Evolutionary conservation across 2,888 invertebrate genomes (phyloP), one percentile per base, ranked within the genome.

Genomic region (Drosophila paucipuncta): DNA sequence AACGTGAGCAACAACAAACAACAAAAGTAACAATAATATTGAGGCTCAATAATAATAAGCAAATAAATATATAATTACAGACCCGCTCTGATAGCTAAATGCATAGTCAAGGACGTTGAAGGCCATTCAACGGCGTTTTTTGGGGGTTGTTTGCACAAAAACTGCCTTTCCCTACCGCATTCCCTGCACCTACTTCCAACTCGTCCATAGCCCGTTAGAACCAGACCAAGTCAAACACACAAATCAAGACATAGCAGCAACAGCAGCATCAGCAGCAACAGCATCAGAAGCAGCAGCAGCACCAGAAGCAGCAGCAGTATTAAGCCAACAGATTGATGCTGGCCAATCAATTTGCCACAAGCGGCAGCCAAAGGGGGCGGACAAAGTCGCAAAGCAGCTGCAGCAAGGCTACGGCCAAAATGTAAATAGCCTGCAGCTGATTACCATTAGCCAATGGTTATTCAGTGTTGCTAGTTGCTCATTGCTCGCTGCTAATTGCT

Each of bases 361-460:
- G 54, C 63, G 59, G 52, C 68, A 54, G 66, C 43, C 49, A 76
- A 74, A 76, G 62, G 59, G 68, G 70, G 53, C 52, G 41, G 53
- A 41, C 39, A 60, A 41, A 58, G 43, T 43, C 37, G 63, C 35
- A 47, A 47, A 47, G 64, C 63, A 41, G 50, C 49, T 67, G 68
- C 71, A 80, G 76, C 89, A 85, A 89, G 85, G 85, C 81, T 88
- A 68, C 43, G 57, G 80, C 73, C 69, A 67, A 86, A 86, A 85
- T 86, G 85, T 86, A 89, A 86, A 86, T 71, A 87, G 79, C 89
- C 83, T 82, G 79, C 83, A 87, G 88, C 89, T 86, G 88, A 86
- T 86, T 86, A 86, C 88, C 89, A 85, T 89, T 87, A 80, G 87
- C 82, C 68, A 61, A 71, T 75, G 77, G 67, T 50, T 53, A 59